phyloP scores from a whole-genome alignment of 35 echinoderm and acorn worm species.

The Apostichopus parvimensis region DNA sequence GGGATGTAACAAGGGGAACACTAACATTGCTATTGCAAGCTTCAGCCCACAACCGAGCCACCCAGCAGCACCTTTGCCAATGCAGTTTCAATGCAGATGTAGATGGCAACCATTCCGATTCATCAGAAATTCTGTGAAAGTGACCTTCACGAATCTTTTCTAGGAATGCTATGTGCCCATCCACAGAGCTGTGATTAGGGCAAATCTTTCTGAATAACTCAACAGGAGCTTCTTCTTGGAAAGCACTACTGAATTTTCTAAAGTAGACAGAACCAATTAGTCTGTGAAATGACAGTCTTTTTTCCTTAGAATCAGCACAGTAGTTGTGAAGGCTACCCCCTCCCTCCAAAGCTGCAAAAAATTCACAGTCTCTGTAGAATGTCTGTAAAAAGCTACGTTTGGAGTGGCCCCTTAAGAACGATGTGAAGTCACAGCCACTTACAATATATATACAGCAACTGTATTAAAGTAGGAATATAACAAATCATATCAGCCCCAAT shows the following conservation, averaged over 20 bases:
- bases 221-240: neutral
- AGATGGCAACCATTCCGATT: conserved; percentile 38
- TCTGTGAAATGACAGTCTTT: conserved; percentile 37
- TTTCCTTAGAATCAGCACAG: neutral
- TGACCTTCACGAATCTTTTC: conserved; percentile 38
- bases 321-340: neutral
- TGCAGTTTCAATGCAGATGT: conserved; percentile 11
- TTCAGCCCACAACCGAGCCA: neutral
- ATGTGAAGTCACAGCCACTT: conserved; percentile 52
- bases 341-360: conserved; percentile 2
- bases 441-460: conserved; percentile 20
- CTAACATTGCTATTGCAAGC: neutral
- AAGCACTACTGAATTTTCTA: conserved; percentile 41
- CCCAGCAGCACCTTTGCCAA: conserved; percentile 35
- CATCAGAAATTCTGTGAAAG: conserved; percentile 47
- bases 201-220: neutral
- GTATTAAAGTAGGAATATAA: neutral
- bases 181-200: neutral
- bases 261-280: conserved; percentile 54
- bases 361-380: conserved; percentile 47
- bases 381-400: conserved; percentile 1
- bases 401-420: conserved; percentile 21
- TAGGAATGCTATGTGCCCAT: neutral
- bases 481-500: neutral
- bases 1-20: neutral